Percentiles rank a stretch among this genome's conserved stretches.
These are phyloP conservation scores for Pseudomyrmex cubaensis DNA, from an alignment of 1,140 invertebrate species.

Conservation along the genomic window DNA sequence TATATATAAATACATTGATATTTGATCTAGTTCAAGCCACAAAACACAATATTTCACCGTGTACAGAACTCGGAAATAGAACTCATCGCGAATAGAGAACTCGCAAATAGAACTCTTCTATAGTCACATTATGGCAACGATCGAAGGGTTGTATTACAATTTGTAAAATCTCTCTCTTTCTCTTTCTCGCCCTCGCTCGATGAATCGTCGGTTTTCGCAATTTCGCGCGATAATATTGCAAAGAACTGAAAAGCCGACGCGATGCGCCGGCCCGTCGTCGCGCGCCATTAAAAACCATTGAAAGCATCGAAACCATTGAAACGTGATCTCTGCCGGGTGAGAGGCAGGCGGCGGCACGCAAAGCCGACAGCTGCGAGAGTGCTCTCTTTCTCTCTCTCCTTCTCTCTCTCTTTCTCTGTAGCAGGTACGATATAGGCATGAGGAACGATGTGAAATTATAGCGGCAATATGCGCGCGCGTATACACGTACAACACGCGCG, in stretches of 20 bases:
- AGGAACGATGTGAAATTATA: conserved; percentile 46
- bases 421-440: conserved; percentile 58
- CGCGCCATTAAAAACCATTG: conserved; percentile 64
- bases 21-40: no score
- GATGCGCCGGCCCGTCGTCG: not conserved
- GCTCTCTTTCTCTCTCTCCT: not conserved
- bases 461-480: conserved; percentile 42
- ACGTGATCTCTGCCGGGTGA: conserved; percentile 65
- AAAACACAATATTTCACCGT: not conserved
- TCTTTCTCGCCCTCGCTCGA: not conserved
- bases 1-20: not conserved
- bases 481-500: not conserved
- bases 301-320: conserved; percentile 71
- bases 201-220: conserved; percentile 22
- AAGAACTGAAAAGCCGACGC: conserved; percentile 36
- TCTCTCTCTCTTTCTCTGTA: not conserved
- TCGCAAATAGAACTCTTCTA: not conserved
- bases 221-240: conserved; percentile 40
- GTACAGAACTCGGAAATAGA: not conserved
- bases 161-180: not conserved
- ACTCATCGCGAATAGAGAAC: not conserved
- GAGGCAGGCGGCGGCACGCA: conserved; percentile 39
- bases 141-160: conserved; percentile 28
- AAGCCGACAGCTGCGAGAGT: conserved; percentile 69
- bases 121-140: not conserved